Conservation (phyloP, 2,113 vertebrate genomes). For the Chaetops frenatus region DNA sequence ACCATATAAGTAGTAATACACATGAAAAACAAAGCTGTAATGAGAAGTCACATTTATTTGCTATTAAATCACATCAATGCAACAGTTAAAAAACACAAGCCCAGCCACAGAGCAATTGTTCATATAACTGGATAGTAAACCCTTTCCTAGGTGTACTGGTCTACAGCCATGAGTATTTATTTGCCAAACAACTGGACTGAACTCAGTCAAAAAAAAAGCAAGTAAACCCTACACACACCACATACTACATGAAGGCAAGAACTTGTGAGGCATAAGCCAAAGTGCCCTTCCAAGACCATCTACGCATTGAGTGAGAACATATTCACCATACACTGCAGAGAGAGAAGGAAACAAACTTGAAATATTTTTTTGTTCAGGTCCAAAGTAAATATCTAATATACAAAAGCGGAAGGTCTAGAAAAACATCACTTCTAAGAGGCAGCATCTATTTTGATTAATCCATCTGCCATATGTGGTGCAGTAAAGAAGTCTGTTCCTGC, state of each 20-base stretch:
- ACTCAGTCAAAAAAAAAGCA: background rate
- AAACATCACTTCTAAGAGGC: background rate
- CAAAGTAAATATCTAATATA: background rate
- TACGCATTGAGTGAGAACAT: background rate
- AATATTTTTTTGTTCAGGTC: background rate
- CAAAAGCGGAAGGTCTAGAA: background rate
- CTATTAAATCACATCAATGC: background rate
- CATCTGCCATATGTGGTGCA: background rate
- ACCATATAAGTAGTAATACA: background rate
- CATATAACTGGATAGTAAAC: background rate
- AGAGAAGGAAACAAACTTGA: background rate
- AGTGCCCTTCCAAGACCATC: background rate
- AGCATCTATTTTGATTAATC: background rate
- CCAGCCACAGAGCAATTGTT: background rate
- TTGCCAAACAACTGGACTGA: background rate
- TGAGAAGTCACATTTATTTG: background rate
- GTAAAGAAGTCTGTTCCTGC: background rate
- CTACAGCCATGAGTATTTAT: background rate
- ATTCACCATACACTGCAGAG: background rate
- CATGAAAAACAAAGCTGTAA: background rate
- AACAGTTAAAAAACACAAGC: background rate
- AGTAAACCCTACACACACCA: background rate
- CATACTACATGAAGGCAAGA: background rate
- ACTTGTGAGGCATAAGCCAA: background rate
- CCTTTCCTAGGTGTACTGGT: background rate